phyloP scores from a whole-genome alignment of 2,888 invertebrate species.

The Drosophila suboccidentalis region DNA sequence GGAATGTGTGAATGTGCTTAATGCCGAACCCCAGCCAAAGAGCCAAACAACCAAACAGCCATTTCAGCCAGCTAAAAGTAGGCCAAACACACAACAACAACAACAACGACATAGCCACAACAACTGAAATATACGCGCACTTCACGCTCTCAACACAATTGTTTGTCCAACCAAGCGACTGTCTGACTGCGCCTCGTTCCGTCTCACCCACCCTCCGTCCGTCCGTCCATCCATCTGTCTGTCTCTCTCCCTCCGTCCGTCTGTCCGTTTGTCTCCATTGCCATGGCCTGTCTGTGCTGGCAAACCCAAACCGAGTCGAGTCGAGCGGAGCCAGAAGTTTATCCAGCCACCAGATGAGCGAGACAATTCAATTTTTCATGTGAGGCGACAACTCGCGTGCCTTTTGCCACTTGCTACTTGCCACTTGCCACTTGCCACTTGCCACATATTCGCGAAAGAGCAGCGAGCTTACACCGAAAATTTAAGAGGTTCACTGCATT shows the following conservation, averaged over 20 bases:
- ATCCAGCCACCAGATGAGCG: slow-evolving; percentile 46
- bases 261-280: slow-evolving; percentile 20
- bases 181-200: slow-evolving; percentile 35
- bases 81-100: slow-evolving; percentile 66
- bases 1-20: slow-evolving; percentile 42
- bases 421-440: slow-evolving; percentile 7
- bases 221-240: not conserved
- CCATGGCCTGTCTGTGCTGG: slow-evolving; percentile 3
- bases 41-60: slow-evolving; percentile 38
- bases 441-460: slow-evolving; percentile 20
- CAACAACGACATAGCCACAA: slow-evolving; percentile 13
- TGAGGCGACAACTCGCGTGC: slow-evolving; percentile 57
- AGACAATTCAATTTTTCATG: slow-evolving; percentile 71
- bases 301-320: slow-evolving; percentile 12
- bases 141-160: slow-evolving; percentile 39
- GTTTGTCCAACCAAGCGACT: slow-evolving; percentile 46
- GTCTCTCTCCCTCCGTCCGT: slow-evolving; percentile 21
- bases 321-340: slow-evolving; percentile 44
- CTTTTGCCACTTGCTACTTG: slow-evolving; percentile 39
- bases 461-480: slow-evolving; percentile 1
- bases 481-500: slow-evolving; percentile 2
- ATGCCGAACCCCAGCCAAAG: slow-evolving; percentile 42
- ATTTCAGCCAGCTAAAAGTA: slow-evolving; percentile 54
- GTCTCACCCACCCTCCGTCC: slow-evolving; percentile 19
- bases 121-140: slow-evolving; percentile 25